Conservation (phyloP, 1,140 invertebrate species). For the Pollicipes pollicipes region DNA sequence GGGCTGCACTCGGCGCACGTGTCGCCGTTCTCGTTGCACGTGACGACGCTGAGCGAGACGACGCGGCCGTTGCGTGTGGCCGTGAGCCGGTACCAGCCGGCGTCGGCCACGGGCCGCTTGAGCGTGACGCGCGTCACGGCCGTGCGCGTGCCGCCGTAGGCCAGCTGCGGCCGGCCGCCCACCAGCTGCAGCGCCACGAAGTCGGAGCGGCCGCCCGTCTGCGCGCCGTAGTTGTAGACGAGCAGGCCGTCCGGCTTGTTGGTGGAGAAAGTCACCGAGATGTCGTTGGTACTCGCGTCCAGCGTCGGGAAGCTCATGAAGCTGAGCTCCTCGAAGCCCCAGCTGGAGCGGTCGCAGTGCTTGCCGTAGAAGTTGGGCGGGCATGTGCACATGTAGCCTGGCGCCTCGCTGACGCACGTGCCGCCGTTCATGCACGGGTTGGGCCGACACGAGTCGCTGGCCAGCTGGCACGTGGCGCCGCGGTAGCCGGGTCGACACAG, state of each 20-base stretch:
- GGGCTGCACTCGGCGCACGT: slow-evolving; percentile 64
- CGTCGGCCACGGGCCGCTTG: slow-evolving; percentile 52
- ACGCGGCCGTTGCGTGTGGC: slow-evolving; percentile 72
- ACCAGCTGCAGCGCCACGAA: slow-evolving; percentile 80
- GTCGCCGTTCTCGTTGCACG: slow-evolving; percentile 64
- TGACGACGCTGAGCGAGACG: slow-evolving; percentile 57
- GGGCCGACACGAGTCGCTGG: slow-evolving; percentile 65
- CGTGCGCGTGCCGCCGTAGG: slow-evolving; percentile 68
- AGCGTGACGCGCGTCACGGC: slow-evolving; percentile 58
- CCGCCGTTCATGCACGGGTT: slow-evolving; percentile 76
- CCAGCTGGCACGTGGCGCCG: slow-evolving; percentile 63
- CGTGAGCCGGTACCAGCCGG: slow-evolving; percentile 76
- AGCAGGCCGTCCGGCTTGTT: slow-evolving; percentile 66
- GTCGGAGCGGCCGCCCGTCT: slow-evolving; percentile 69
- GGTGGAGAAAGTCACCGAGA: slow-evolving; percentile 77
- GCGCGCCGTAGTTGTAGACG: slow-evolving; percentile 72
- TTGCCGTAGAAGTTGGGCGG: slow-evolving; percentile 64
- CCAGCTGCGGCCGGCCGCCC: slow-evolving; percentile 62
- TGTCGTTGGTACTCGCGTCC: slow-evolving; percentile 71
- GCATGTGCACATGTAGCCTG: slow-evolving; percentile 69
- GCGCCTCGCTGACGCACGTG: slow-evolving; percentile 54
- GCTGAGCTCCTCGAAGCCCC: slow-evolving; percentile 70
- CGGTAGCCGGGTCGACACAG: slow-evolving; percentile 71
- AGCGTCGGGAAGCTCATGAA: slow-evolving; percentile 71
- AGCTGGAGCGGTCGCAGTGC: slow-evolving; percentile 74